Evolutionary conservation across 2,797 vertebrate genomes (phyloP).

Genomic region (Cheirogaleus major): DNA sequence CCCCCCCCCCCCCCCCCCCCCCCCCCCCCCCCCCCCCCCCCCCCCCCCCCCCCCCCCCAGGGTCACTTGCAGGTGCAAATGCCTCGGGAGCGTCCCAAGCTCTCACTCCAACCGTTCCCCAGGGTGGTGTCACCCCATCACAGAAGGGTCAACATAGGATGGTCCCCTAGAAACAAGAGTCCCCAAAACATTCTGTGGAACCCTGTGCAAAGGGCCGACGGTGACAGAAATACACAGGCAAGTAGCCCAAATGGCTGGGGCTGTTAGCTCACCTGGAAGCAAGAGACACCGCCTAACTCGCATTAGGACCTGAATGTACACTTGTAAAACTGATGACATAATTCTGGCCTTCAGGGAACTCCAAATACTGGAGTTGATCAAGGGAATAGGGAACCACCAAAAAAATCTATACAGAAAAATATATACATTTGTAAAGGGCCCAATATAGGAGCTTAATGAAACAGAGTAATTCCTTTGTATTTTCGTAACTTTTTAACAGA

Average conservation of each 20-base stretch:
- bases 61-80: not conserved
- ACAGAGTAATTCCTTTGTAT: not conserved
- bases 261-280: not conserved
- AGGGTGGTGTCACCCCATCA: not conserved
- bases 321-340: not conserved
- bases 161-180: not conserved
- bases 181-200: not conserved
- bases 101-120: not conserved
- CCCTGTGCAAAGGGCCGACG: not conserved
- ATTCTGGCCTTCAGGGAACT: not conserved
- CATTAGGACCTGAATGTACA: not conserved
- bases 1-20: too few relatives aligned
- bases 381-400: not conserved
- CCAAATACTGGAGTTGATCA: not conserved
- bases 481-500: slow-evolving; percentile 9
- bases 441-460: not conserved
- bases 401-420: not conserved
- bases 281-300: not conserved
- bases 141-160: not conserved
- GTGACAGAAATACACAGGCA: not conserved
- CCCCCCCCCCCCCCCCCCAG: too few relatives aligned
- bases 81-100: not conserved
- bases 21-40: too few relatives aligned
- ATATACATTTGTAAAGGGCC: not conserved
- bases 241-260: not conserved